Percentiles rank a stretch among this genome's conserved stretches.
Evolutionary conservation across 2,113 vertebrate genomes (phyloP).

Genomic region (Perca flavescens): DNA sequence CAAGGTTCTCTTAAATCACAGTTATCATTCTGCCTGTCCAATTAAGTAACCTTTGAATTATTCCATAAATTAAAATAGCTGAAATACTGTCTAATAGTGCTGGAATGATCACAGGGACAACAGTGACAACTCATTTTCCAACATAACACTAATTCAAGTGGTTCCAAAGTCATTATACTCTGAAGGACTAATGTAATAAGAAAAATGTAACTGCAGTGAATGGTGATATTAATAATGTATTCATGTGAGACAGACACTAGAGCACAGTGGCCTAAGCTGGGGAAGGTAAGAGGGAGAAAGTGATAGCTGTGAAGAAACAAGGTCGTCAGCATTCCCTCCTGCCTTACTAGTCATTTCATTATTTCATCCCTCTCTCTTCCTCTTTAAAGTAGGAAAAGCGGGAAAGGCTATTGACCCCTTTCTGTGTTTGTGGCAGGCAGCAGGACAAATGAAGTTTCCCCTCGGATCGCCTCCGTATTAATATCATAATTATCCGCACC

Average conservation of each 20-base stretch:
- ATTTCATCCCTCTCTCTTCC: conserved; percentile 77
- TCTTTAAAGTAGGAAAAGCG: conserved; percentile 77
- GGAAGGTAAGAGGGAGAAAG: conserved; percentile 73
- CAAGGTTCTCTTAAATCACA: conserved; percentile 60
- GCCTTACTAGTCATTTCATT: conserved; percentile 85
- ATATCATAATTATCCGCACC: conserved; percentile 86
- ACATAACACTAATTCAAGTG: conserved; percentile 79
- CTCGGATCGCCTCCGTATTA: conserved; percentile 81
- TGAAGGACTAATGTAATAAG: conserved; percentile 80
- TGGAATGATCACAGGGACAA: conserved; percentile 76
- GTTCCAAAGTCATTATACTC: conserved; percentile 80
- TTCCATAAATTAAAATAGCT: conserved; percentile 73
- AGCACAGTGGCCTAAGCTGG: conserved; percentile 66
- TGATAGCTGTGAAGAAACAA: conserved; percentile 82
- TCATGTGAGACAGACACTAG: conserved; percentile 75
- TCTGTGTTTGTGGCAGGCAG: conserved; percentile 78
- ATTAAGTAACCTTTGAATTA: conserved; percentile 71
- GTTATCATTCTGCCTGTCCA: conserved; percentile 71
- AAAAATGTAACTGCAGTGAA: conserved; percentile 78
- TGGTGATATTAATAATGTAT: conserved; percentile 82
- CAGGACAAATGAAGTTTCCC: conserved; percentile 84
- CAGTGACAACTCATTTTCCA: conserved; percentile 74
- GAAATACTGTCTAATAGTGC: conserved; percentile 72
- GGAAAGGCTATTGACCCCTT: conserved; percentile 83
- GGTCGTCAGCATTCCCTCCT: conserved; percentile 84